phyloP scores from a whole-genome alignment of 2,113 vertebrate species.

The Nestor notabilis region DNA sequence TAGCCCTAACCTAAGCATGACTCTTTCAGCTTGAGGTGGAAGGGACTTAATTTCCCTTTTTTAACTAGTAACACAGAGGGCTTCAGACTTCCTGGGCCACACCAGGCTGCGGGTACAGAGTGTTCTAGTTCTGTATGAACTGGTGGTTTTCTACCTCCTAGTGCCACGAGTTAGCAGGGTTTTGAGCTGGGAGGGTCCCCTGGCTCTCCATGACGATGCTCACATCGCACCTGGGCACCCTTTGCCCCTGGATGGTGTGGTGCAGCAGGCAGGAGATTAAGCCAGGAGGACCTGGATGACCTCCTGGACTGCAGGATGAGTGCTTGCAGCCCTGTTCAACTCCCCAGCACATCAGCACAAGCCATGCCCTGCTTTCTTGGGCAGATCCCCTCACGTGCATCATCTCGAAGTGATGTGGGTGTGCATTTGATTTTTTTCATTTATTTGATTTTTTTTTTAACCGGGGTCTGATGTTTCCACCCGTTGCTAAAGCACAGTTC shows the following conservation, averaged over 20 bases:
- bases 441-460: background rate
- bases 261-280: background rate
- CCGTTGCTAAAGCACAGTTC: background rate
- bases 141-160: background rate
- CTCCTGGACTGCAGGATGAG: background rate
- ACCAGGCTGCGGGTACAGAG: background rate
- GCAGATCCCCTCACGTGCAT: background rate
- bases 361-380: background rate
- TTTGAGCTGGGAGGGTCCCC: background rate
- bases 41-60: background rate
- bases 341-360: too few species aligned
- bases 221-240: rapidly evolving
- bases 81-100: background rate
- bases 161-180: background rate
- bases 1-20: background rate
- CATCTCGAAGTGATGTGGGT: background rate
- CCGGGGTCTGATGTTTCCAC: background rate
- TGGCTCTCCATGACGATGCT: background rate
- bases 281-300: background rate
- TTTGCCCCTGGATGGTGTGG: rapidly evolving
- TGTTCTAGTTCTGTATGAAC: background rate
- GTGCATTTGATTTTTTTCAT: background rate
- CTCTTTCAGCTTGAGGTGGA: background rate
- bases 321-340: background rate
- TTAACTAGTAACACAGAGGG: background rate